Conservation (phyloP, 2,797 vertebrate genomes). For the Trichosurus vulpecula region DNA sequence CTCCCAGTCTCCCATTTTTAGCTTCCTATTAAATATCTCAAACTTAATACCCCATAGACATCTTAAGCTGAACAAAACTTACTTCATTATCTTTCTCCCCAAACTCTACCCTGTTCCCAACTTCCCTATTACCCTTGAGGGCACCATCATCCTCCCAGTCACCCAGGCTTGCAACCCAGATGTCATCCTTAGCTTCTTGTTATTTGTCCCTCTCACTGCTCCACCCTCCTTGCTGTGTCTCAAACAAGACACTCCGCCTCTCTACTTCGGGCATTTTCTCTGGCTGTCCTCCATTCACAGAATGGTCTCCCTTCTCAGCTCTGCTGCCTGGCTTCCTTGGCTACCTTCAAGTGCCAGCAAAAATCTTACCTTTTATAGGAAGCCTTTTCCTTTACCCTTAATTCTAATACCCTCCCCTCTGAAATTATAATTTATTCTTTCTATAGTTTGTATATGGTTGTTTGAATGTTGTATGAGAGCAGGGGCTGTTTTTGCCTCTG, state of each 20-base stretch:
- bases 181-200: background rate
- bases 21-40: background rate
- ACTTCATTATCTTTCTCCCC: background rate
- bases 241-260: background rate
- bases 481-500: background rate
- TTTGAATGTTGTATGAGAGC: background rate
- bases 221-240: background rate
- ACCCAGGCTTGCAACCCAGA: background rate
- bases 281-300: background rate
- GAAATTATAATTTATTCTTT: background rate
- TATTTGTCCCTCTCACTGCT: background rate
- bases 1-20: background rate
- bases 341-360: background rate
- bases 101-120: background rate
- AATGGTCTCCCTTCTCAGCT: background rate
- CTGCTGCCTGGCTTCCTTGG: background rate
- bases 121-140: background rate
- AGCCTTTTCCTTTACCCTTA: background rate
- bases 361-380: background rate
- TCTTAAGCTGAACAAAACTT: background rate
- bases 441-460: background rate
- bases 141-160: background rate
- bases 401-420: background rate
- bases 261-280: background rate
- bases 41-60: background rate